Conservation (phyloP, 2,797 vertebrate species). For the Acanthurus leucopareius region DNA sequence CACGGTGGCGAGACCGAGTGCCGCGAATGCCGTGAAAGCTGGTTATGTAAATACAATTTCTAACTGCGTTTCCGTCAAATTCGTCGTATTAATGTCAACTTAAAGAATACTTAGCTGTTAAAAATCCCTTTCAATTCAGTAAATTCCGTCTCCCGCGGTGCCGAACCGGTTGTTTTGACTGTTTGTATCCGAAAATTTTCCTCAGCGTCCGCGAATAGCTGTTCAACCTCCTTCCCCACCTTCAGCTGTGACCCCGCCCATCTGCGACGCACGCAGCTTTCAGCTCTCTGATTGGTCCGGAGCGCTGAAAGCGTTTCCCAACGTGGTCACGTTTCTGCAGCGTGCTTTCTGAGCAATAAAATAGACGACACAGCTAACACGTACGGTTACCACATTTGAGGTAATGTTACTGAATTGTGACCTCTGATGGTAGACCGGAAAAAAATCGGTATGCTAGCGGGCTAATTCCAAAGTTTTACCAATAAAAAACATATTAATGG, state of each 20-base stretch:
- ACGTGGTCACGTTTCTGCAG: slow-evolving; percentile 83
- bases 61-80: background rate
- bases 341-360: slow-evolving; percentile 64
- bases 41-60: slow-evolving; percentile 76
- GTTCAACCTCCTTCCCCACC: slow-evolving; percentile 42
- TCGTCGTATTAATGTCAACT: background rate
- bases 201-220: slow-evolving; percentile 30
- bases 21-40: slow-evolving; percentile 44
- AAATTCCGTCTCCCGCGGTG: background rate
- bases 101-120: slow-evolving; percentile 8
- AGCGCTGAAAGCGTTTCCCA: background rate
- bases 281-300: slow-evolving; percentile 69
- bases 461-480: background rate
- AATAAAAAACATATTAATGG: background rate
- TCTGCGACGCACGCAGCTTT: slow-evolving; percentile 6
- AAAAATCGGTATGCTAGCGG: background rate
- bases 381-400: background rate
- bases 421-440: background rate
- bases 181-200: background rate
- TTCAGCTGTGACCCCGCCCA: slow-evolving; percentile 63
- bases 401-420: background rate
- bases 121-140: background rate
- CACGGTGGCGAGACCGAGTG: slow-evolving; percentile 36
- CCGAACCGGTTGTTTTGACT: slow-evolving; percentile 7
- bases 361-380: background rate